Evolutionary conservation across 1,140 invertebrate genomes (phyloP).

Genomic region (Camponotus floridanus): DNA sequence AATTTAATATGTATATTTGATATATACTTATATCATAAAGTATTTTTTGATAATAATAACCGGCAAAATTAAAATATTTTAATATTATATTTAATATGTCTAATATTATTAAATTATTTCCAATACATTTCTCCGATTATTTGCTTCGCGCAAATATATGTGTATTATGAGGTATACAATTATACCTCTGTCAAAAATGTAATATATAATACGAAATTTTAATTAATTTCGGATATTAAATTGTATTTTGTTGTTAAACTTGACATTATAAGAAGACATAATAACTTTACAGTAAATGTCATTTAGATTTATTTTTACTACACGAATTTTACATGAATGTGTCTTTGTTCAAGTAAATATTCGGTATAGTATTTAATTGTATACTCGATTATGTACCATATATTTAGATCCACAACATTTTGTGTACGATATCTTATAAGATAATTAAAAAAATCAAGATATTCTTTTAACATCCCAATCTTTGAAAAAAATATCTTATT

Average conservation of each 20-base stretch:
- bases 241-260: neutral
- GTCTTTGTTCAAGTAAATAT: neutral
- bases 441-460: neutral
- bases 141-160: neutral
- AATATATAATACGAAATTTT: neutral
- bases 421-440: neutral
- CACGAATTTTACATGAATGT: no score
- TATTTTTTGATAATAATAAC: neutral
- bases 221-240: neutral
- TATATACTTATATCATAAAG: neutral
- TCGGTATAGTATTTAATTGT: neutral
- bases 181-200: neutral
- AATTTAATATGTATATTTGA: neutral
- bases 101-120: neutral
- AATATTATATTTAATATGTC: neutral
- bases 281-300: neutral
- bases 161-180: neutral
- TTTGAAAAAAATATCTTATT: neutral
- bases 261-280: neutral
- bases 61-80: neutral
- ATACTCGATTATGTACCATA: neutral
- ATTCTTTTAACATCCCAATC: neutral
- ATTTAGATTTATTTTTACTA: no score
- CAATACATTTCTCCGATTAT: neutral
- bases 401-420: neutral